Evolutionary conservation across 2,888 invertebrate species (phyloP).

Genomic region (Drosophila rellima): DNA sequence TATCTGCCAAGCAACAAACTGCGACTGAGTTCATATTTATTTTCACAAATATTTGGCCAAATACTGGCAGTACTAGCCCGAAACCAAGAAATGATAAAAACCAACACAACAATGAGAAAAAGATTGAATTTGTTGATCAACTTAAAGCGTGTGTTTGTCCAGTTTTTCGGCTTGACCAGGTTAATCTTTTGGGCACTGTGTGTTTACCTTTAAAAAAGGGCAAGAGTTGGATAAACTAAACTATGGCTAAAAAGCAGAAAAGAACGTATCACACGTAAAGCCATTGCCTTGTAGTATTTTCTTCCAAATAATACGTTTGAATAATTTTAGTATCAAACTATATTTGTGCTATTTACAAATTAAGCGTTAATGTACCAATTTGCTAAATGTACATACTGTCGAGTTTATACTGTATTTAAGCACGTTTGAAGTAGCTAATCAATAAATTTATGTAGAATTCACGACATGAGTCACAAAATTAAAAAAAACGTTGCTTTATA

Average conservation of each 20-base stretch:
- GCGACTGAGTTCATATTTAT: conserved; percentile 47
- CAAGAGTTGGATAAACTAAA: conserved; percentile 40
- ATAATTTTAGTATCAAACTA: too few species aligned
- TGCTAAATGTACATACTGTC: conserved; percentile 4
- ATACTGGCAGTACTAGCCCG: conserved; percentile 32
- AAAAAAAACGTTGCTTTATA: conserved; percentile 8
- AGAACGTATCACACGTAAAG: conserved; percentile 22
- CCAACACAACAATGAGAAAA: conserved; percentile 2
- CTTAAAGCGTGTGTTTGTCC: conserved; percentile 56
- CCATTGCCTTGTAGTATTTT: too few species aligned
- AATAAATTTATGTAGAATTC: conserved; percentile 5
- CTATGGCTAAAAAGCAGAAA: background rate
- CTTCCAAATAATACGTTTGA: too few species aligned
- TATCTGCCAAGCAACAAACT: conserved; percentile 49
- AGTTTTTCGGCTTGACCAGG: conserved; percentile 27
- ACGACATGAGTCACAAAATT: conserved; percentile 3
- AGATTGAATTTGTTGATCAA: conserved; percentile 49
- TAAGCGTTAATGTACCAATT: background rate
- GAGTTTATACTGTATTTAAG: conserved; percentile 18
- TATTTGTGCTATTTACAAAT: background rate
- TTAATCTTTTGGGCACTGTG: background rate
- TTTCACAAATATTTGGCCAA: conserved; percentile 50
- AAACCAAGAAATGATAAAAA: conserved; percentile 38
- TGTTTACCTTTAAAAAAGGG: conserved; percentile 45
- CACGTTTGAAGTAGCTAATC: conserved; percentile 33